Evolutionary conservation across 2,888 invertebrate genomes (phyloP).

Genomic region (Platynereis dumerilii): DNA sequence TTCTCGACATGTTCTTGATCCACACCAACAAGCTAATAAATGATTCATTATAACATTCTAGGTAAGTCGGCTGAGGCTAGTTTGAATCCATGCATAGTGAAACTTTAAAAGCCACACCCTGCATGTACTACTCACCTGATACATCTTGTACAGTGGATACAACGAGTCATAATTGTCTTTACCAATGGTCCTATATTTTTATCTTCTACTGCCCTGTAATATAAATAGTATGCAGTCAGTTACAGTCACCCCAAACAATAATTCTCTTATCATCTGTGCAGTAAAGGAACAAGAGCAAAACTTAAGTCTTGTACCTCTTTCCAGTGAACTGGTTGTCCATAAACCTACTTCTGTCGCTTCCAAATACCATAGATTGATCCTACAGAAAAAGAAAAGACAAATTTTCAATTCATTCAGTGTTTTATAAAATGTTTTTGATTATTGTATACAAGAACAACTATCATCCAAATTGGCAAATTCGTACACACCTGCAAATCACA

Average conservation of each 20-base stretch:
- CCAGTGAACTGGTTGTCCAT: slow-evolving; percentile 90
- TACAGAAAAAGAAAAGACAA: slow-evolving; percentile 59
- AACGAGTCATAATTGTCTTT: slow-evolving; percentile 98
- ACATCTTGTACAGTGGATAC: slow-evolving; percentile 98
- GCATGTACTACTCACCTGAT: slow-evolving; percentile 69
- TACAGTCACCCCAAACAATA: too few relatives aligned
- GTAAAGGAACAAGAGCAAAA: background rate
- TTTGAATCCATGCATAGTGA: too few relatives aligned
- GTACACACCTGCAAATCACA: slow-evolving; percentile 67
- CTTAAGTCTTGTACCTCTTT: slow-evolving; percentile 77
- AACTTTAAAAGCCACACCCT: too few relatives aligned
- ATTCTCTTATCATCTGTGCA: background rate
- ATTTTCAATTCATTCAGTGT: background rate
- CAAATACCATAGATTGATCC: slow-evolving; percentile 99
- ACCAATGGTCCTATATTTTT: slow-evolving; percentile 98
- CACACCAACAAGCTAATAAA: too few relatives aligned
- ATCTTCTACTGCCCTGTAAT: slow-evolving; percentile 90
- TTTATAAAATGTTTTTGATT: too few relatives aligned
- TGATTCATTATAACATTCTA: too few relatives aligned
- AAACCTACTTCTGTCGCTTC: slow-evolving; percentile 84
- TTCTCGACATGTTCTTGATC: too few relatives aligned
- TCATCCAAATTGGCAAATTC: too few relatives aligned
- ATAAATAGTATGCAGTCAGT: background rate
- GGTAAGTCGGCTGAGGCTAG: too few relatives aligned
- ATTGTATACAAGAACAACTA: too few relatives aligned